Conservation (phyloP, 2,797 vertebrate genomes). For the Chromobotia macracanthus region DNA sequence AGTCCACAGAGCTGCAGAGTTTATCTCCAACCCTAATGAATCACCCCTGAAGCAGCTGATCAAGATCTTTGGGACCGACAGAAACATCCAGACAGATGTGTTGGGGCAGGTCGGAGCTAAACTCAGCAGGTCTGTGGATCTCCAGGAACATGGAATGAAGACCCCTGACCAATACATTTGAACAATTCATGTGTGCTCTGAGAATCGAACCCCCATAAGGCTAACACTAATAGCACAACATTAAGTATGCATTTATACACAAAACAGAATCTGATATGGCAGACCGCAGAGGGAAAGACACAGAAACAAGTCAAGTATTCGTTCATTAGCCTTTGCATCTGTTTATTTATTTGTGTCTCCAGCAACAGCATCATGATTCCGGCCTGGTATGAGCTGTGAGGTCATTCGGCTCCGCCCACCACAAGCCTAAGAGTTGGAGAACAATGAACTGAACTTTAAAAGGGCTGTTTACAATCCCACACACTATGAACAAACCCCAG, state of each 20-base stretch:
- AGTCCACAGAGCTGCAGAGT: too few relatives aligned
- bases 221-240: background rate
- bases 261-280: background rate
- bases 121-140: too few relatives aligned
- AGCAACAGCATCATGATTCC: constrained; percentile 3
- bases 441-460: constrained; percentile 5
- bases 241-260: too few relatives aligned
- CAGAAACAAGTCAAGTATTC: constrained; percentile 11
- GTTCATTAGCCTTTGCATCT: constrained; percentile 8
- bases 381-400: constrained; percentile 6
- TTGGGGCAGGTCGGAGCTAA: too few relatives aligned
- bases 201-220: too few relatives aligned
- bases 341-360: background rate
- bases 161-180: background rate
- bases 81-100: too few relatives aligned
- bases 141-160: too few relatives aligned
- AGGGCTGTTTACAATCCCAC: constrained; percentile 9
- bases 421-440: background rate
- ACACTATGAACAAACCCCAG: background rate
- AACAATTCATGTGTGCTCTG: background rate
- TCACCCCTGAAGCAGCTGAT: too few relatives aligned
- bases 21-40: too few relatives aligned
- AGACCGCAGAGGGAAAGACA: background rate
- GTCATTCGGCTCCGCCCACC: constrained; percentile 20
- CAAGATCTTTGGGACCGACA: too few relatives aligned